Conservation (phyloP, 2,113 vertebrate species). For the Circaetus cinerascens region DNA sequence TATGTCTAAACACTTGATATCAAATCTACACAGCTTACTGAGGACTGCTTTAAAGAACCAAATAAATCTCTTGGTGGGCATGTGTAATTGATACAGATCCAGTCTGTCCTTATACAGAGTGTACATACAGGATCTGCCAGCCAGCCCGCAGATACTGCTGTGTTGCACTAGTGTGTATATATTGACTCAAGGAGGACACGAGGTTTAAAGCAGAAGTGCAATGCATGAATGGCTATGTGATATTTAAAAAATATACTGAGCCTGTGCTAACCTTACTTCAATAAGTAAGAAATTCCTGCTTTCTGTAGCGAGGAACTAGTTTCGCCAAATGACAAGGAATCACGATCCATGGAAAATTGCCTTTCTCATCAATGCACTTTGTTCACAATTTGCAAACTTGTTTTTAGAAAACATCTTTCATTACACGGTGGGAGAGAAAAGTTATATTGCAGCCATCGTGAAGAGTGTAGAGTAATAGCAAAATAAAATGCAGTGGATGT, state of each 20-base stretch:
- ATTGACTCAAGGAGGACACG: not conserved
- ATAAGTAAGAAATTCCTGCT: not conserved
- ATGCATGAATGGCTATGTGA: not conserved
- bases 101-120: not conserved
- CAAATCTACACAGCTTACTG: not conserved
- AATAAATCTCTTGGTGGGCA: not conserved
- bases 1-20: not conserved
- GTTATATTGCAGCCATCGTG: not conserved
- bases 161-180: rapidly evolving
- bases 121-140: not conserved
- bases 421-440: not conserved
- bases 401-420: not conserved
- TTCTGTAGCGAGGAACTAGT: not conserved
- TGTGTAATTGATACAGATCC: rapidly evolving
- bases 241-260: not conserved
- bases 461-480: not conserved
- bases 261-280: not conserved
- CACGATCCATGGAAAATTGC: not conserved
- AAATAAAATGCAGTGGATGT: not conserved
- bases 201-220: not conserved
- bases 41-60: not conserved
- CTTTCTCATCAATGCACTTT: not conserved
- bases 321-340: not conserved
- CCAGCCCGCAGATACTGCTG: not conserved
- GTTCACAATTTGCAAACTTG: not conserved